Base-by-base conservation (phyloP, 2,888 invertebrate species). In the Parascotia fuliginaria region DNA sequence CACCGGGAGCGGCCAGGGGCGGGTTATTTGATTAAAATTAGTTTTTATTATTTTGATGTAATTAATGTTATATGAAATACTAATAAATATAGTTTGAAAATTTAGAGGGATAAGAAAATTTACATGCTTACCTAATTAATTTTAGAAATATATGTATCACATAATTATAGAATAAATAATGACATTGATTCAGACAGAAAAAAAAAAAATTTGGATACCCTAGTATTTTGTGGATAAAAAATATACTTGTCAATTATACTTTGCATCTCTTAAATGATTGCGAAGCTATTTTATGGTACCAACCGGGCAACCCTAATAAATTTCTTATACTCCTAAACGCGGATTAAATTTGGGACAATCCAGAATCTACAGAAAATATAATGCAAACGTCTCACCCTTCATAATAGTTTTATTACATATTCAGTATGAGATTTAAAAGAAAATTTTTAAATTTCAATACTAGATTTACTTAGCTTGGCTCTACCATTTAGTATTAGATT, bases 301-400 rank as follows among this genome's bases (percentile, higher is more conserved):
- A n/a, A n/a, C n/a, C n/a, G n/a, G n/a, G n/a, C n/a, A n/a, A 41
- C 22, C 41, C 14, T 37, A 19, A 42, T 42, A 49, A 39, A 42
- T 38, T 42, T 42, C 19, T 42, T 52, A 49, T 9, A 16, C 37
- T 7, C 29, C 43, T 33, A 51, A 51, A 45, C 48, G 46, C 28
- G 48, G 45, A 63, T 65, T 51, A 49, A 63, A 66, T 58, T 54
- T 38, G 41, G 60, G 52, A 55, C 68, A 64, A 38, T 60, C 55
- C 28, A 53, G 42, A 59, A 33, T 45, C 45, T 40, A 24, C 15
- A 52, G 46, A 55, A 49, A 42, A 43, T 16, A 44, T 36, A 32
- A 54, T 45, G 55, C 42, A 41, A 50, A 52, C 32, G 45, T 16
- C 7, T 29, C 22, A 54, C 43, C 55, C 59, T 63, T 55, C 40